These are phyloP conservation scores for Istiophorus platypterus DNA, from an alignment of 2,113 vertebrate species.

Conservation along the genomic window DNA sequence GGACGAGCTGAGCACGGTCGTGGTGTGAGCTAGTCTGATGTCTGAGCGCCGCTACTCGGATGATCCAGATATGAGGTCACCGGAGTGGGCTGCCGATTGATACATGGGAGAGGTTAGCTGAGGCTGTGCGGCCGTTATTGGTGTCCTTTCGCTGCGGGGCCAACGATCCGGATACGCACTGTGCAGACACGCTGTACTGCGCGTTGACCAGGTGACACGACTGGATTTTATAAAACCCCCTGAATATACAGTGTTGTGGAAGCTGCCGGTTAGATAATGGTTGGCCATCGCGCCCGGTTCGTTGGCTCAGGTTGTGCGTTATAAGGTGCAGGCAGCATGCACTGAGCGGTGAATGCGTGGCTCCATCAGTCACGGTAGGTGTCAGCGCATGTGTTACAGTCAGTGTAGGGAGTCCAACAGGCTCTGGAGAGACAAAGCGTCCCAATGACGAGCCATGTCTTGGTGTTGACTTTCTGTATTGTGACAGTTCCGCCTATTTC, in stretches of 20 bases:
- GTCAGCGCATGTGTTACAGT: slow-evolving; percentile 44
- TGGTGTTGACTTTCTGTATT: not conserved
- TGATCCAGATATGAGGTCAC: slow-evolving; percentile 67
- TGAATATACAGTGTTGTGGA: not conserved
- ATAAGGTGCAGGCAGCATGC: not conserved
- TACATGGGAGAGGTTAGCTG: slow-evolving; percentile 49
- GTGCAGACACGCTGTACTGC: not conserved
- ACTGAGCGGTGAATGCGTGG: slow-evolving; percentile 14
- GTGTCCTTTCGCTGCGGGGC: slow-evolving; percentile 15
- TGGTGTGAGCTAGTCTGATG: slow-evolving; percentile 25
- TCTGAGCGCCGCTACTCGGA: slow-evolving; percentile 35
- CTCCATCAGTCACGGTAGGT: slow-evolving; percentile 41
- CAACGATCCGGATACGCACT: not conserved
- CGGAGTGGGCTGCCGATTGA: slow-evolving; percentile 48
- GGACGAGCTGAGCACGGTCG: slow-evolving; percentile 25
- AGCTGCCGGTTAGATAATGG: slow-evolving; percentile 4
- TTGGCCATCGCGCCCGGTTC: not conserved
- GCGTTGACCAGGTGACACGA: slow-evolving; percentile 2
- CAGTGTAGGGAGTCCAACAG: slow-evolving; percentile 9
- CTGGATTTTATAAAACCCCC: not conserved
- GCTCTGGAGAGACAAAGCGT: slow-evolving; percentile 14
- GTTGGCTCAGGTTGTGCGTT: not conserved
- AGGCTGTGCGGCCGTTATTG: slow-evolving; percentile 40
- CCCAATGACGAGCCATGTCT: not conserved
- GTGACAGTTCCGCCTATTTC: not conserved